phyloP scores from a whole-genome alignment of 2,888 invertebrate genomes.

The Chrysolina americana region DNA sequence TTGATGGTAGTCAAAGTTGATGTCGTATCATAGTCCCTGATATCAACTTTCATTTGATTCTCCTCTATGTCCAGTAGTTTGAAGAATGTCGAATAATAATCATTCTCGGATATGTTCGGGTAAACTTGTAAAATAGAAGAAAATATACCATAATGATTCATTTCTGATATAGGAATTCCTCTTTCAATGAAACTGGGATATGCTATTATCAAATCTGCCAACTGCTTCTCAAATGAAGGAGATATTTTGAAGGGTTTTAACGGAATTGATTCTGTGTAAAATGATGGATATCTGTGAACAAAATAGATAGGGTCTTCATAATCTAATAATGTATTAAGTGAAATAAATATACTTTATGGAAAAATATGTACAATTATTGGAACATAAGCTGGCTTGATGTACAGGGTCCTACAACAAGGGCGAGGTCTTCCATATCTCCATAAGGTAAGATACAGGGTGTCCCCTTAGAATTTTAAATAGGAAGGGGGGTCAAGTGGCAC shows the following conservation, averaged over 20 bases:
- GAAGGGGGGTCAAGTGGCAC: too few relatives aligned
- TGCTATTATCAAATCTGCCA: constrained; percentile 26
- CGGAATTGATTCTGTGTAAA: constrained; percentile 35
- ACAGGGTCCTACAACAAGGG: too few relatives aligned
- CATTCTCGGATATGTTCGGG: constrained; percentile 46
- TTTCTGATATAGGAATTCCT: background rate
- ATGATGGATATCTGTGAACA: constrained; percentile 34
- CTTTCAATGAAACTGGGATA: constrained; percentile 39
- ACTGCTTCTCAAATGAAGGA: constrained; percentile 10
- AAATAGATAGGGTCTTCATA: background rate
- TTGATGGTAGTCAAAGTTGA: constrained; percentile 44
- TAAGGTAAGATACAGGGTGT: too few relatives aligned
- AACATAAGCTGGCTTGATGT: too few relatives aligned
- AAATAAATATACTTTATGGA: background rate
- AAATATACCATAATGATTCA: constrained; percentile 15
- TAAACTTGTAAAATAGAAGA: constrained; percentile 27
- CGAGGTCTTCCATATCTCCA: too few relatives aligned
- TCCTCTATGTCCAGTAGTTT: constrained; percentile 62
- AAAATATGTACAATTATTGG: too few relatives aligned
- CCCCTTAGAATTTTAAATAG: too few relatives aligned
- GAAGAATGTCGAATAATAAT: constrained; percentile 56
- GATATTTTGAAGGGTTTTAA: constrained; percentile 38
- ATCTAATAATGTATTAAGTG: background rate
- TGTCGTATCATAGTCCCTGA: constrained; percentile 60
- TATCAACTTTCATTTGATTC: constrained; percentile 59